Base-by-base conservation (phyloP, 2,888 invertebrate genomes). In the Pollenia labialis region DNA sequence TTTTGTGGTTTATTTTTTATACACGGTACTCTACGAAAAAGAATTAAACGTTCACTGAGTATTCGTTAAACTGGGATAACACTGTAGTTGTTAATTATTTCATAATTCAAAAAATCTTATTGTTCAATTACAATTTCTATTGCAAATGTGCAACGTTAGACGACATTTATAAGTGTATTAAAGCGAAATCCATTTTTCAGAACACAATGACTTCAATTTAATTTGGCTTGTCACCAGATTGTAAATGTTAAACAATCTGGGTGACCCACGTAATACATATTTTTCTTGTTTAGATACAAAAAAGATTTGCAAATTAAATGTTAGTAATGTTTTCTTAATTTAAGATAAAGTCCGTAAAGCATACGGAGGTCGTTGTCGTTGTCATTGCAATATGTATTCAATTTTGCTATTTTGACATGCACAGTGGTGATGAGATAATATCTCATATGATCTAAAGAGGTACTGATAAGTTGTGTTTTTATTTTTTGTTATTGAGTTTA, bases 131-230 rank as follows among this genome's bases (percentile, higher is more conserved):
- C n/a, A n/a, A 9, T 69, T 69, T 52, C 40, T 11, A n/a, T 40
- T 69, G n/a, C 1, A 50, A 52, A 40, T n/a, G 12, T 64, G 40
- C 44, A 44, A 56, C 18, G 18, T 18, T 46, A 56, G 8, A 44
- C 52, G 54, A 4, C 23, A 7, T 40, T 32, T 32, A 71, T 16
- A n/a, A 60, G 14, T 18, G 46, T n/a, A 64, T 62, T 64, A 40
- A 50, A 75, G 16, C 50, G 62, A 62, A 75, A 62, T 42, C 50
- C 32, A 69, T 58, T 79, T 62, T 3, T 18, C 9, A 44, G 12
- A 42, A 64, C 56, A 66, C 68, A 81, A 81, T 75, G 44, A 75
- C n/a, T 75, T 60, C 40, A 81, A 66, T 75, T 66, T 44, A 60
- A 80, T 80, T 71, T 62, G 46, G 14, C 44, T 71, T 11, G 56